Conservation (phyloP, 2,113 vertebrate genomes). For the Aramus guarauna region DNA sequence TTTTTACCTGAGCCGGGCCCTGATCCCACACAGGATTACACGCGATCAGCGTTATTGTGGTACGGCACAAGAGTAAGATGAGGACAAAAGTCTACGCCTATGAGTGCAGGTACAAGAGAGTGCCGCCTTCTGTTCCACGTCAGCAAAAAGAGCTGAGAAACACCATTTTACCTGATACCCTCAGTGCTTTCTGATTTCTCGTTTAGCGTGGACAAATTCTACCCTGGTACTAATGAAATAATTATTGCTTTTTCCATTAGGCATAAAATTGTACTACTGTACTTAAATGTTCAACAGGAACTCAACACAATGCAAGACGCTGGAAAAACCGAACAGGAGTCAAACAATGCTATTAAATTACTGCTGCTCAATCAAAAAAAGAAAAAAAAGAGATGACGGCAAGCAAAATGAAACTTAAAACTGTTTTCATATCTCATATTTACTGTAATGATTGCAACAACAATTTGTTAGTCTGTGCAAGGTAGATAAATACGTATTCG, state of each 20-base stretch:
- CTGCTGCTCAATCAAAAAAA: not conserved
- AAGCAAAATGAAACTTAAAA: conserved; percentile 22
- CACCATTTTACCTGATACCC: not conserved
- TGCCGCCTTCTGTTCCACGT: not conserved
- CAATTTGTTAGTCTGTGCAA: not conserved
- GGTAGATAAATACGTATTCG: not conserved
- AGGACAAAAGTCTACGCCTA: not conserved
- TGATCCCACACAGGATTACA: not conserved
- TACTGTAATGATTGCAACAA: not conserved
- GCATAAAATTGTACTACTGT: not conserved
- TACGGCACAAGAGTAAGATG: not conserved
- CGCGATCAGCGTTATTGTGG: fast-evolving
- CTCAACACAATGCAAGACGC: not conserved
- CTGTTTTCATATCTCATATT: not conserved
- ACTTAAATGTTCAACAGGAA: not conserved
- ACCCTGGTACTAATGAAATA: conserved; percentile 10
- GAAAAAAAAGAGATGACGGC: not conserved
- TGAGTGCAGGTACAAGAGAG: not conserved
- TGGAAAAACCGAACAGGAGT: not conserved
- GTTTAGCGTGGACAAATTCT: not conserved
- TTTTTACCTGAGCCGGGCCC: not conserved
- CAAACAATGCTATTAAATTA: conserved; percentile 19
- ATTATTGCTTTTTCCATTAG: conserved; percentile 12
- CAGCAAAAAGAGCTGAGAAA: not conserved
- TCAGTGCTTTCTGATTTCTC: not conserved